Conservation (phyloP, 2,113 vertebrate species). For the Pseudorectes ferrugineus region DNA sequence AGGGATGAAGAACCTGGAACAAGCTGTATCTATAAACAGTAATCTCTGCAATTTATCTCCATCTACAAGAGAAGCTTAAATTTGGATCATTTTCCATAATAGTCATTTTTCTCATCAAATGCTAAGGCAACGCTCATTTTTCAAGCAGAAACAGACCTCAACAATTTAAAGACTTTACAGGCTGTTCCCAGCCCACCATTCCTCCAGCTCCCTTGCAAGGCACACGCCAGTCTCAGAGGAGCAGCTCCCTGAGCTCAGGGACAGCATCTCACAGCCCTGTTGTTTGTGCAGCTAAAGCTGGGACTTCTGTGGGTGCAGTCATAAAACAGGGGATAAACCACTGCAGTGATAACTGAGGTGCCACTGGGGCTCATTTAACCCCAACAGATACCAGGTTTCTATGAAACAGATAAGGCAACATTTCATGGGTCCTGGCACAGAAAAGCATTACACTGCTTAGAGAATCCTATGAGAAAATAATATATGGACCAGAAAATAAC, state of each 20-base stretch:
- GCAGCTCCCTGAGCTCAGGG: background rate
- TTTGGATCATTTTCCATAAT: background rate
- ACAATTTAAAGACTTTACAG: background rate
- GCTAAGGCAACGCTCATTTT: background rate
- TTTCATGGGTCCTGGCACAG: background rate
- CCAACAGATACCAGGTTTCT: fast-evolving
- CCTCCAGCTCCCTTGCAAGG: background rate
- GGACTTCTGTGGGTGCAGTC: background rate
- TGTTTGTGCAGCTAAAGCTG: background rate
- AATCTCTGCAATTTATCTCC: background rate
- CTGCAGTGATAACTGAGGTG: background rate
- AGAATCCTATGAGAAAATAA: background rate
- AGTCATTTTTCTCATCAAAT: background rate
- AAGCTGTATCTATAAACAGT: background rate
- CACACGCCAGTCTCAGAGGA: background rate
- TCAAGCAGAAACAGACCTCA: background rate
- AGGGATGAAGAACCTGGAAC: background rate
- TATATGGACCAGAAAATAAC: background rate
- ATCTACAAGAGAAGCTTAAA: background rate
- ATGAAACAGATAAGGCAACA: background rate
- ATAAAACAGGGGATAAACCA: background rate
- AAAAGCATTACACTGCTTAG: background rate
- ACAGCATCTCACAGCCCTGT: background rate
- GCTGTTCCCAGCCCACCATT: background rate
- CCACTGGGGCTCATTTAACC: background rate